Conservation (phyloP, 92 coral and sea anemone species). For the Porites lobata region DNA sequence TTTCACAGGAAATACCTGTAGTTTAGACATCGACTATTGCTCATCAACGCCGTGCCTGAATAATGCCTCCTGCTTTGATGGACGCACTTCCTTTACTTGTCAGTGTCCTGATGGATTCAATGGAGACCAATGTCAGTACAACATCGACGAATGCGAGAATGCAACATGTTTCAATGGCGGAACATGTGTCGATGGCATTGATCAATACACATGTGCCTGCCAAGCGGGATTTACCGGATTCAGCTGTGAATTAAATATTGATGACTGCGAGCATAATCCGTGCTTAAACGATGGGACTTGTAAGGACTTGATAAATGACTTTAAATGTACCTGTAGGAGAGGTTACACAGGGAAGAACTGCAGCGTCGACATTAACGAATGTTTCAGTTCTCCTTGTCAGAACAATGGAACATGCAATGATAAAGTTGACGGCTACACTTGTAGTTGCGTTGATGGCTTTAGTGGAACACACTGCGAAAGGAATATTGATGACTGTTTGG, state of each 20-base stretch:
- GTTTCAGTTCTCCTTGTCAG: constrained; percentile 73
- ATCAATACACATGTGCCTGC: constrained; percentile 39
- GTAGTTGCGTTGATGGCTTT: constrained; percentile 76
- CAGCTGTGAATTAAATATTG: constrained; percentile 68
- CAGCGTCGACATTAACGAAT: constrained; percentile 66
- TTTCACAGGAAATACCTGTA: constrained; percentile 46
- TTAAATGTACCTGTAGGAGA: constrained; percentile 65
- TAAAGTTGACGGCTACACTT: constrained; percentile 38
- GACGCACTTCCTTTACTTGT: constrained; percentile 34
- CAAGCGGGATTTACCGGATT: constrained; percentile 69
- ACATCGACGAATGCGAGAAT: constrained; percentile 14
- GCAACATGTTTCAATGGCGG: constrained; percentile 10
- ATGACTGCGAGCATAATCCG: constrained; percentile 68
- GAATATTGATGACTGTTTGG: constrained; percentile 71
- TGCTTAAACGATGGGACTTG: constrained; percentile 70
- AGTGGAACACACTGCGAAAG: constrained; percentile 68
- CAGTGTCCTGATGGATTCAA: constrained; percentile 30
- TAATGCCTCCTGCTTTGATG: constrained; percentile 49
- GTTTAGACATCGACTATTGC: constrained; percentile 45
- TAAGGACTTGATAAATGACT: constrained; percentile 74
- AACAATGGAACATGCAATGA: constrained; percentile 75
- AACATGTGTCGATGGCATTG: constrained; percentile 23
- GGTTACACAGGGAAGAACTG: constrained; percentile 83
- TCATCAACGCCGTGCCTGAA: constrained; percentile 44
- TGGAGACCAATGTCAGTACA: constrained; percentile 28